Evolutionary conservation across 2,888 invertebrate genomes (phyloP), one percentile per base, ranked within the genome.

Genomic region (Iselma pallidipennis): DNA sequence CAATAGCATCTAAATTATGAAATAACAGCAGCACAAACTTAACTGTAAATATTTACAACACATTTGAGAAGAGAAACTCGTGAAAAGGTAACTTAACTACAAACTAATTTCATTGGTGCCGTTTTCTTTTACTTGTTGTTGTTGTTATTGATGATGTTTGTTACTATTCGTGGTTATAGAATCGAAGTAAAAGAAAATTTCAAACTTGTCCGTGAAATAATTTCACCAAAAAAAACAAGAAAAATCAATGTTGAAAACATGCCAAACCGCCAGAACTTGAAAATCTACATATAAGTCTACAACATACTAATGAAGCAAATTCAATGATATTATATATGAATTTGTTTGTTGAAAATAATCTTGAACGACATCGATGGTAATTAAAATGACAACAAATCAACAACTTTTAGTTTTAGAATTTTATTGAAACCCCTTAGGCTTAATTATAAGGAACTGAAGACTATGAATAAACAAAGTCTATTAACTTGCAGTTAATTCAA

Each of bases 1-100:
- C 16, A 54, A 54, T 55, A 50, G 33, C 54, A 42, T 49, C 26
- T 50, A 48, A 59, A 51, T 59, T 55, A 59, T 55, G 54, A 59
- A 59, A 49, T 29, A 37, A 45, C 16, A 45, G 10, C 45, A 45
- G 10, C 45, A 49, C 21, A 51, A 59, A 52, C 42, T 52, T 26
- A 14, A 25, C 31, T 21, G 55, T 55, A 50, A 59, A 55, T 55
- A 55, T 55, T 55, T 51, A 60, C 45, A 55, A 37, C 33, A 33
- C 10, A 31, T 33, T n/a, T 45, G 45, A 12, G n/a, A n/a, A 12
- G 12, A n/a, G 23, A 21, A 23, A 23, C 5, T 23, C 23, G 45
- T 45, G n/a, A 45, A 45, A 23, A 45, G 12, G 45, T 45, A 45
- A 45, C 12, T 45, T 23, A 23, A 45, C 45, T 23, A 45, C 21